Conservation (phyloP, 1,140 invertebrate genomes). For the Drosophila tani region DNA sequence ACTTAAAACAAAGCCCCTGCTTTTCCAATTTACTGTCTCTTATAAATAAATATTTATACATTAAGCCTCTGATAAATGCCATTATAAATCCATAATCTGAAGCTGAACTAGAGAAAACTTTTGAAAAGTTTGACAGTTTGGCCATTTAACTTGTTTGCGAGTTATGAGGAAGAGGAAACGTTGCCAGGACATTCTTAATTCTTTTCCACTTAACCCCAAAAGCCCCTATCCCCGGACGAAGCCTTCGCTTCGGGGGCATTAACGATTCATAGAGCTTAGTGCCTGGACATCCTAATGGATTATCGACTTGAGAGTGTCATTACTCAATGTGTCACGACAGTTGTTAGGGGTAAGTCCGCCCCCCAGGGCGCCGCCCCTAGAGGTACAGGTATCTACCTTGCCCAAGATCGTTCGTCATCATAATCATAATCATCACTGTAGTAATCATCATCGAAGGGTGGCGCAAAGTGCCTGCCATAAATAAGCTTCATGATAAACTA, state of each 20-base stretch:
- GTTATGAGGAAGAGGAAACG: background rate
- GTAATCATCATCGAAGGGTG: constrained; percentile 40
- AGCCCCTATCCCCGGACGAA: background rate
- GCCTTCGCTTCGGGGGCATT: constrained; percentile 18
- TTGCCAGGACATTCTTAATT: constrained; percentile 11
- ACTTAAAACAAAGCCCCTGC: too few species aligned
- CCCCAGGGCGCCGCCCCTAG: background rate
- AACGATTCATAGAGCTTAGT: constrained; percentile 55
- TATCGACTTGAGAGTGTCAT: constrained; percentile 67
- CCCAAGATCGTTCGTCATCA: constrained; percentile 36
- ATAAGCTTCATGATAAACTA: constrained; percentile 65
- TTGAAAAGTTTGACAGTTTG: constrained; percentile 30
- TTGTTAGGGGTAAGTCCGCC: constrained; percentile 5
- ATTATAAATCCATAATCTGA: background rate
- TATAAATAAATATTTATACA: background rate
- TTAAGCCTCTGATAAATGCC: background rate
- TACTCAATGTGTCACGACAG: constrained; percentile 72
- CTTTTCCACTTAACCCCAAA: constrained; percentile 7
- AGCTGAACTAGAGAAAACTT: background rate
- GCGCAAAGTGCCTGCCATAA: constrained; percentile 63
- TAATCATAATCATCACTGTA: constrained; percentile 5
- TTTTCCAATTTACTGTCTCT: too few species aligned
- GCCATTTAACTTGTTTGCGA: constrained; percentile 13
- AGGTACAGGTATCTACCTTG: background rate
- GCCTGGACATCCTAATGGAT: constrained; percentile 47